phyloP scores from a whole-genome alignment of 2,888 invertebrate species.

The Frankliniella intonsa region DNA sequence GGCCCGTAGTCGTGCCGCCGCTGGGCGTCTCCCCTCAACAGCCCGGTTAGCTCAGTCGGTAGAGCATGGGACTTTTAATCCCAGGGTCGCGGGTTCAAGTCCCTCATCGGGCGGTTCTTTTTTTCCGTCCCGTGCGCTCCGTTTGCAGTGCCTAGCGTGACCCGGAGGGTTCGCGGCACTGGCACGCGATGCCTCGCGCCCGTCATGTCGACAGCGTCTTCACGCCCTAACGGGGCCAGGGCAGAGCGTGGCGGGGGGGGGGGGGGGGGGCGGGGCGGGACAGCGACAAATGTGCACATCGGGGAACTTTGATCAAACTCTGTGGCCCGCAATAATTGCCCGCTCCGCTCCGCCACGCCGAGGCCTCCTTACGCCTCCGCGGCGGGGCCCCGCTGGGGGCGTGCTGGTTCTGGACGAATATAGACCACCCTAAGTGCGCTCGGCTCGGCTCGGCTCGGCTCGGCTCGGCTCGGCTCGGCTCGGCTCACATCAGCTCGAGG shows the following conservation, averaged over 20 bases:
- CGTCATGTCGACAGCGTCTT: too few relatives aligned
- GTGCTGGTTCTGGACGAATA: background rate
- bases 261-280: background rate
- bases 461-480: too few relatives aligned
- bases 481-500: too few relatives aligned
- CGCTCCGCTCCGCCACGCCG: background rate
- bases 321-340: too few relatives aligned
- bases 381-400: background rate
- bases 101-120: background rate
- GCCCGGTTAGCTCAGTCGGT: conserved; percentile 10
- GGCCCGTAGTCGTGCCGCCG: background rate
- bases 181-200: too few relatives aligned
- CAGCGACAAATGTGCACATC: background rate
- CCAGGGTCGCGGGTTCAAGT: background rate
- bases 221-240: background rate
- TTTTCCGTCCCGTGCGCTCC: background rate
- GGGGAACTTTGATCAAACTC: background rate
- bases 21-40: background rate
- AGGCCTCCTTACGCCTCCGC: background rate
- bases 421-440: too few relatives aligned
- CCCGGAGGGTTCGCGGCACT: too few relatives aligned
- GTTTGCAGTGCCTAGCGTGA: too few relatives aligned
- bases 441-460: too few relatives aligned
- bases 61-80: conserved; percentile 6
- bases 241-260: background rate